Conservation (phyloP, 2,113 vertebrate genomes). For the Plectropomus leopardus region DNA sequence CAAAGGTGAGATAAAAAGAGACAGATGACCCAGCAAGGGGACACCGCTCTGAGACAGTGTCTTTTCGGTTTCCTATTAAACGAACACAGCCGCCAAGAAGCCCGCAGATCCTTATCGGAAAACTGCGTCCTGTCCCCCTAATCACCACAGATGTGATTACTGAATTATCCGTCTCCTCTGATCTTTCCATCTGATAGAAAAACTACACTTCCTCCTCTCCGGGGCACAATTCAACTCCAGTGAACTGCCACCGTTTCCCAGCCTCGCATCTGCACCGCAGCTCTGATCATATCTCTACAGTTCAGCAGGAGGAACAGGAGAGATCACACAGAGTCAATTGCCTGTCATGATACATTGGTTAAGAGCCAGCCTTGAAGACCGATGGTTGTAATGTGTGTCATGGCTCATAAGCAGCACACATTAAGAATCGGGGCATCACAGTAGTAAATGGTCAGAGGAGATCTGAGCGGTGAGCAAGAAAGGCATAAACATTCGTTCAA, state of each 20-base stretch:
- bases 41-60: neutral
- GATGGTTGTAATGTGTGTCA: constrained; percentile 66
- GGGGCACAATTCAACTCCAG: constrained; percentile 78
- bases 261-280: constrained; percentile 70
- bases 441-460: constrained; percentile 50
- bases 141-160: constrained; percentile 83
- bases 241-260: constrained; percentile 76
- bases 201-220: constrained; percentile 80
- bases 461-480: constrained; percentile 37
- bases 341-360: constrained; percentile 70
- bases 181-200: constrained; percentile 81
- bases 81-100: constrained; percentile 53
- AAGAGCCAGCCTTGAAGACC: constrained; percentile 60
- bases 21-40: constrained; percentile 3
- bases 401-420: constrained; percentile 65
- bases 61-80: constrained; percentile 50
- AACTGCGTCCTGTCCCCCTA: constrained; percentile 73
- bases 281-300: constrained; percentile 76
- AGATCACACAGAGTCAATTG: constrained; percentile 78
- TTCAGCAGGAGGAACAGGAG: constrained; percentile 68
- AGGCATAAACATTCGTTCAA: constrained; percentile 44
- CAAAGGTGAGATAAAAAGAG: constrained; percentile 35
- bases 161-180: constrained; percentile 83
- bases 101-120: constrained; percentile 76
- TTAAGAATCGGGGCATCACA: constrained; percentile 40